Percentiles rank a stretch among this genome's conserved stretches.
Evolutionary conservation across 1,140 invertebrate species (phyloP).

Genomic region (Thaumetopoea pityocampa): DNA sequence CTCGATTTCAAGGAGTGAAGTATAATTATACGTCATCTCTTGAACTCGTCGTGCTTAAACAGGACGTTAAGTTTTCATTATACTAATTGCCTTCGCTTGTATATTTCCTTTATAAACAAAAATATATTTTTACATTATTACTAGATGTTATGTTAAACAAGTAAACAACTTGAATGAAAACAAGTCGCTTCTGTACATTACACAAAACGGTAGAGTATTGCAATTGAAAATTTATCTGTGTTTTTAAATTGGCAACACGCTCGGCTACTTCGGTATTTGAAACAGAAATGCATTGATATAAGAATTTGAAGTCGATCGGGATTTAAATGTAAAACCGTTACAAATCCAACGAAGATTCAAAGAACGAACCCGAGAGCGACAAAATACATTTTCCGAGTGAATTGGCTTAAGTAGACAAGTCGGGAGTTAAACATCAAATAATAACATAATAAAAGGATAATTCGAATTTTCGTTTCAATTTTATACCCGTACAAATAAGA

Average conservation of each 20-base stretch:
- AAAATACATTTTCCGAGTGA: slow-evolving; percentile 21
- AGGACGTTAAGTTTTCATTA: no score
- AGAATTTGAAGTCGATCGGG: slow-evolving; percentile 13
- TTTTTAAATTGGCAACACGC: no score
- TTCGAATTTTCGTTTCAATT: slow-evolving; percentile 30
- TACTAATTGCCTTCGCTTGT: no score
- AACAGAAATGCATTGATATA: background rate
- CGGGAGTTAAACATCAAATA: slow-evolving; percentile 30
- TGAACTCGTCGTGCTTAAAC: no score
- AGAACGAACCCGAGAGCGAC: slow-evolving; percentile 12
- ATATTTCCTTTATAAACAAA: no score
- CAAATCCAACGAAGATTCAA: slow-evolving; percentile 11
- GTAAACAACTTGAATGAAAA: no score
- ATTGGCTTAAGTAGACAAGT: slow-evolving; percentile 12
- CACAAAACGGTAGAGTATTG: background rate
- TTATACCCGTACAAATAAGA: slow-evolving; percentile 26
- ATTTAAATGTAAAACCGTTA: slow-evolving; percentile 13
- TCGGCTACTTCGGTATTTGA: no score
- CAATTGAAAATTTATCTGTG: background rate
- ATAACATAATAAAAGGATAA: slow-evolving; percentile 28
- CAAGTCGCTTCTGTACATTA: no score
- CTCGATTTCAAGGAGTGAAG: no score
- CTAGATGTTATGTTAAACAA: no score
- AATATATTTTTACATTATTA: no score
- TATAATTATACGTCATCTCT: no score